A percentile compares a stretch with the other conserved stretches of the same genome.
Conservation (phyloP, 2,797 vertebrate species). For the Otus scops region DNA sequence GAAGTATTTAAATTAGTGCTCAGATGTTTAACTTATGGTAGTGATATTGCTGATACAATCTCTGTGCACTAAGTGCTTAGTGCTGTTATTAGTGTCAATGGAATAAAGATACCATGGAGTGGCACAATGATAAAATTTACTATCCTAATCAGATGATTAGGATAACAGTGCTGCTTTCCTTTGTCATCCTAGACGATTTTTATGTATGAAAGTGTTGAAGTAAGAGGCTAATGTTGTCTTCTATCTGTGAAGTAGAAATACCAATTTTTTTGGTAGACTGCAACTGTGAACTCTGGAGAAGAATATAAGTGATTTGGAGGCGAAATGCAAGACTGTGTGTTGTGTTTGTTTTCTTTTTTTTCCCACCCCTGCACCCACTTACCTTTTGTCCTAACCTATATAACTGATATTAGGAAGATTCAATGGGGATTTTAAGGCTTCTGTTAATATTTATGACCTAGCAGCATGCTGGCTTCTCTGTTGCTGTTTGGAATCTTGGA, state of each 20-base stretch:
- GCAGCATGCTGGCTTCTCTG: background rate
- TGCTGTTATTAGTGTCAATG: background rate
- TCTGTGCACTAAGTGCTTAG: background rate
- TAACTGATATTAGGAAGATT: background rate
- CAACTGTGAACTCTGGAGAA: background rate
- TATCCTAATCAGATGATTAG: background rate
- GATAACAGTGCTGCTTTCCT: background rate
- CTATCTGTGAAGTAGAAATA: background rate
- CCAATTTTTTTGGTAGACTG: background rate
- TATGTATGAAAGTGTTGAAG: background rate
- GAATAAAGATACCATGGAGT: background rate
- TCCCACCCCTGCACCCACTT: rapidly evolving
- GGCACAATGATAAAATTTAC: background rate
- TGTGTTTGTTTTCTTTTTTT: too few species aligned
- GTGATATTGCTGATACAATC: background rate
- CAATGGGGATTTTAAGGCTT: background rate
- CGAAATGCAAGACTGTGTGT: background rate
- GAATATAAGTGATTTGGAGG: background rate
- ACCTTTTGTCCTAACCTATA: background rate
- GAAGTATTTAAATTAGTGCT: background rate
- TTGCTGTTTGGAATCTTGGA: background rate
- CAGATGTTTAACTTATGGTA: background rate
- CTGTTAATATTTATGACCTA: background rate
- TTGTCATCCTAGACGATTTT: background rate
- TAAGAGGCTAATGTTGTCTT: background rate